These are phyloP conservation scores for Calidris pygmaea DNA, from an alignment of 2,113 vertebrate species.

Conservation along the genomic window DNA sequence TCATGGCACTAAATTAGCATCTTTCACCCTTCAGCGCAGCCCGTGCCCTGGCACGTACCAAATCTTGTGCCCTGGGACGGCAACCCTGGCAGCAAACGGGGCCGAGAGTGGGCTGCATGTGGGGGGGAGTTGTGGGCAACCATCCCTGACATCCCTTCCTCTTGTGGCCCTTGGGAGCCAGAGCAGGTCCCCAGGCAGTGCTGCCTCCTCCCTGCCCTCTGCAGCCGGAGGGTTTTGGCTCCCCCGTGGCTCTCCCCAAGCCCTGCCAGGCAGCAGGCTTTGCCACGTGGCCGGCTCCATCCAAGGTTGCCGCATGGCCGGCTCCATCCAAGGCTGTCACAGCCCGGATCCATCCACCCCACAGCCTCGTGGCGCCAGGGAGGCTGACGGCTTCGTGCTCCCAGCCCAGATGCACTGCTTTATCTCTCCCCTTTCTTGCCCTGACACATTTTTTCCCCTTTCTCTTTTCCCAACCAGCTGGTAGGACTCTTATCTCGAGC, in stretches of 20 bases:
- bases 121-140: not conserved
- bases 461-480: not conserved
- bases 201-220: not conserved
- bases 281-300: not conserved
- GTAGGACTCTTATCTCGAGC: not conserved
- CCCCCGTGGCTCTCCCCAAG: not conserved
- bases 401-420: not conserved
- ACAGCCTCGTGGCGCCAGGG: not conserved
- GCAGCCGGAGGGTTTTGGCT: not conserved
- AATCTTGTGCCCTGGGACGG: not conserved
- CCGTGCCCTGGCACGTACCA: not conserved
- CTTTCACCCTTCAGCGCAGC: rapidly evolving
- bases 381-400: not conserved
- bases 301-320: not conserved
- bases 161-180: rapidly evolving
- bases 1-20: not conserved
- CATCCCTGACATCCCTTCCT: not conserved
- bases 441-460: not conserved
- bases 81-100: not conserved
- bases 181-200: not conserved
- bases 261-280: not conserved
- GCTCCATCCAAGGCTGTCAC: not conserved
- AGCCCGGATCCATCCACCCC: rapidly evolving
- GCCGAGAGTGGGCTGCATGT: not conserved
- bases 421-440: conserved; percentile 20